A percentile compares a stretch with the other conserved stretches of the same genome.
Conservation (phyloP, 2,113 vertebrate species). For the Oriolus oriolus region DNA sequence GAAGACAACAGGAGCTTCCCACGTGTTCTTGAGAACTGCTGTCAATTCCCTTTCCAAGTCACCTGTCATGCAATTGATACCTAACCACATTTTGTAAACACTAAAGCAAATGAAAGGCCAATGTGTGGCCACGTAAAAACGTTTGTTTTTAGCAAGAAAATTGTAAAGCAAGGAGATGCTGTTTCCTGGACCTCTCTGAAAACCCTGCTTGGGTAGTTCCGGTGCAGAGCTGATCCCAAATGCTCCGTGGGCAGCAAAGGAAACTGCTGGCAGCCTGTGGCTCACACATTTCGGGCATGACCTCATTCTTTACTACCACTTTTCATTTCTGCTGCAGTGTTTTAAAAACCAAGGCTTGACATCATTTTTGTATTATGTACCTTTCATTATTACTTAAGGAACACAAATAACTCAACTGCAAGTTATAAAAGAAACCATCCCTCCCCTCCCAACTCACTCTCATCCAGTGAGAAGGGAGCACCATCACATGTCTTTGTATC, state of each 20-base stretch:
- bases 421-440: not conserved
- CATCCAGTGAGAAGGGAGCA: not conserved
- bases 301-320: constrained; percentile 48
- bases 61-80: not conserved
- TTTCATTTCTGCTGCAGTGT: not conserved
- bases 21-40: not conserved
- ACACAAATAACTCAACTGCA: not conserved
- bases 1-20: not conserved
- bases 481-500: not conserved
- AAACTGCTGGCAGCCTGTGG: constrained; percentile 35
- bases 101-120: not conserved
- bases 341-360: not conserved
- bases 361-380: not conserved
- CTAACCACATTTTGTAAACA: not conserved
- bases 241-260: constrained; percentile 17
- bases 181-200: not conserved
- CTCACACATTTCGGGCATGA: constrained; percentile 37
- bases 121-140: not conserved
- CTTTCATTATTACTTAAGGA: not conserved
- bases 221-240: constrained; percentile 17
- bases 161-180: not conserved
- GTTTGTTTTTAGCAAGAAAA: not conserved
- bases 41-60: not conserved
- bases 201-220: not conserved
- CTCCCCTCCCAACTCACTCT: not conserved